Conservation (phyloP, 2,797 vertebrate species). For the Alfaro cultratus region DNA sequence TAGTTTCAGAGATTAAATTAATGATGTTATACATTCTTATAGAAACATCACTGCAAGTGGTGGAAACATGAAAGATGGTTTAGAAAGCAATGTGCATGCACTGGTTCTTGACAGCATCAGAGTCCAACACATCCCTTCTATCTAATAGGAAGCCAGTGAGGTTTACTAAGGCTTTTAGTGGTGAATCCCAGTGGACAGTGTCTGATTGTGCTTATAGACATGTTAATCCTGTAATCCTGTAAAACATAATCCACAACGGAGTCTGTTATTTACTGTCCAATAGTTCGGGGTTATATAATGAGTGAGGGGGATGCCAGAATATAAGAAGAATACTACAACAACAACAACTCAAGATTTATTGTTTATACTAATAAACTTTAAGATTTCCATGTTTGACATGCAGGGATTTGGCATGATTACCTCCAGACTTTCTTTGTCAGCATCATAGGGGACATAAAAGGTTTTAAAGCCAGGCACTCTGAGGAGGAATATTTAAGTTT, state of each 20-base stretch:
- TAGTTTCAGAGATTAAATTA: background rate
- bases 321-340: background rate
- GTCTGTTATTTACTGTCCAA: conserved; percentile 13
- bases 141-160: background rate
- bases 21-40: background rate
- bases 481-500: background rate
- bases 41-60: background rate
- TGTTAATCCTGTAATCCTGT: conserved; percentile 59
- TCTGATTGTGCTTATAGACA: conserved; percentile 20
- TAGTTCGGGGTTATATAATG: background rate
- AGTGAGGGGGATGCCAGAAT: background rate
- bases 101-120: conserved; percentile 6
- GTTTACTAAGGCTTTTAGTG: conserved; percentile 9
- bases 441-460: background rate
- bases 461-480: conserved; percentile 4
- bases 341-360: background rate
- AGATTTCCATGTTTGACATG: background rate
- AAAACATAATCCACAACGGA: conserved; percentile 50
- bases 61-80: background rate
- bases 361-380: background rate
- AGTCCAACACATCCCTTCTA: background rate
- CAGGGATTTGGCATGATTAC: background rate
- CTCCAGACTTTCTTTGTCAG: conserved; percentile 21
- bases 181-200: conserved; percentile 20
- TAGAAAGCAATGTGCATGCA: background rate